These are phyloP conservation scores for Hydrozoanthus gracilis DNA, from an alignment of 92 coral and sea anemone genomes.

Conservation along the genomic window DNA sequence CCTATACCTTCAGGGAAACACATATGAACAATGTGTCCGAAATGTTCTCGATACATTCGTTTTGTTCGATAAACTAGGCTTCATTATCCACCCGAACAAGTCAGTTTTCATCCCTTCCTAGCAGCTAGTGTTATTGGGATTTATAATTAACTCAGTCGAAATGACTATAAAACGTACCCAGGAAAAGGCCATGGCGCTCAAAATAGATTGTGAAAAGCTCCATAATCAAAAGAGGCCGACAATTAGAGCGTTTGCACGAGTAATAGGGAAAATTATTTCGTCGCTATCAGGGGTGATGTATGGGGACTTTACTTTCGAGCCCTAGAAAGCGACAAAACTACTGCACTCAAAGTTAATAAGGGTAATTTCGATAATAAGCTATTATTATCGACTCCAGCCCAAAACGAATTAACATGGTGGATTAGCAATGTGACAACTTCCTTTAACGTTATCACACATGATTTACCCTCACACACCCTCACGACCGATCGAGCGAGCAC, in stretches of 20 bases:
- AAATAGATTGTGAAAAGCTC: neutral
- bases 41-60: slow-evolving; percentile 29
- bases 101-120: slow-evolving; percentile 20
- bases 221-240: neutral
- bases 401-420: neutral
- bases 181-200: slow-evolving; percentile 15
- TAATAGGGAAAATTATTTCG: no score
- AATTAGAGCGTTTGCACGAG: no score
- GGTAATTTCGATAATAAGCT: slow-evolving; percentile 1
- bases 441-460: neutral
- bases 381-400: neutral
- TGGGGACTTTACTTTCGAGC: no score
- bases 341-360: neutral
- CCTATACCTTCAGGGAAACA: slow-evolving; percentile 25
- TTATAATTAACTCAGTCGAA: slow-evolving; percentile 28
- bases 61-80: slow-evolving; percentile 31
- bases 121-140: slow-evolving; percentile 18
- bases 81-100: slow-evolving; percentile 22
- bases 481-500: slow-evolving; percentile 20
- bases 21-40: slow-evolving; percentile 10
- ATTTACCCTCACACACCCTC: slow-evolving; percentile 2
- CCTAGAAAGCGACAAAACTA: neutral
- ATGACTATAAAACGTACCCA: slow-evolving; percentile 26
- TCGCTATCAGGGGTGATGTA: no score
- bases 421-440: neutral